These are phyloP conservation scores for Ophioderma brevispina DNA, from an alignment of 35 echinoderm and acorn worm species.

Conservation along the genomic window DNA sequence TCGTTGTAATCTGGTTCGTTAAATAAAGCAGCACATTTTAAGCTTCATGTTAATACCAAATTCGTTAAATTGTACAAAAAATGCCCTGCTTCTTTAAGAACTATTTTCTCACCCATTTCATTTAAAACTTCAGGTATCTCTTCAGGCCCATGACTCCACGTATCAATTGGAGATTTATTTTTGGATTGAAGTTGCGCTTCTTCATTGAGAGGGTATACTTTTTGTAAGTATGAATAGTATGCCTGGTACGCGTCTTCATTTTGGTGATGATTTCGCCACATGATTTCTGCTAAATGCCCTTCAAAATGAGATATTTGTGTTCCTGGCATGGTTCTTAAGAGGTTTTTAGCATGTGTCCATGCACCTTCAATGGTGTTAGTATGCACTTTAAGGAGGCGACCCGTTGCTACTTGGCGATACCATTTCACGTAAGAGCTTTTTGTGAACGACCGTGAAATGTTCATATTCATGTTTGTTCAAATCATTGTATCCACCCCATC, in stretches of 20 bases:
- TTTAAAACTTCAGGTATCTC: neutral
- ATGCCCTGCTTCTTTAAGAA: no score
- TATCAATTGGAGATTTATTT: neutral
- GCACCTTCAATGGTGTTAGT: constrained; percentile 30
- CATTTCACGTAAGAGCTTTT: neutral
- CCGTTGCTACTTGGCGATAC: neutral
- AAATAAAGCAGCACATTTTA: no score
- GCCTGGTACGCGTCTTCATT: neutral
- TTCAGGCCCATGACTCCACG: neutral
- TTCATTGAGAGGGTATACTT: neutral
- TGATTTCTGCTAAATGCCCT: neutral
- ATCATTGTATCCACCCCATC: constrained; percentile 4
- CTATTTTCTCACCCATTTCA: neutral
- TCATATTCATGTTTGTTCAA: neutral
- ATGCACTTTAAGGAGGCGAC: neutral
- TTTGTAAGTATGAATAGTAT: neutral
- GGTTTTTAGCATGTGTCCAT: constrained; percentile 16
- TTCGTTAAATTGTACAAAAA: no score
- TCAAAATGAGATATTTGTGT: constrained; percentile 1
- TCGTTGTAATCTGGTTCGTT: no score
- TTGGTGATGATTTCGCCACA: neutral
- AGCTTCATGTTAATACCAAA: no score
- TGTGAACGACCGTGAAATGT: constrained; percentile 26
- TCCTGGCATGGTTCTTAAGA: neutral
- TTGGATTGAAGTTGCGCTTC: neutral